Conservation (phyloP, 2,888 invertebrate genomes). For the Plebejus anna region DNA sequence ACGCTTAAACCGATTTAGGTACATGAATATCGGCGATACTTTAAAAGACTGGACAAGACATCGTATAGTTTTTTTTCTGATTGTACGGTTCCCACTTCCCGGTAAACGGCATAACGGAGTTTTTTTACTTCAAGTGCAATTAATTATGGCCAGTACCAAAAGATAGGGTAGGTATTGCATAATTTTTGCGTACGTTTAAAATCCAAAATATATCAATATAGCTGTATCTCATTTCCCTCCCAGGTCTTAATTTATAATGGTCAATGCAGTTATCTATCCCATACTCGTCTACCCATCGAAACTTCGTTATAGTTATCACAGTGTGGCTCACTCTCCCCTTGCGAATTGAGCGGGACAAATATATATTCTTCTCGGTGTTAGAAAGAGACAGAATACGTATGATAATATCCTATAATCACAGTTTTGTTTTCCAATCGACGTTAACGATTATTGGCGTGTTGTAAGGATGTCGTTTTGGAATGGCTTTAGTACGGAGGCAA, state of each 20-base stretch:
- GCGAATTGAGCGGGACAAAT: conserved; percentile 55
- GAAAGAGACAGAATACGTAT: conserved; percentile 53
- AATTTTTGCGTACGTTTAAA: neutral
- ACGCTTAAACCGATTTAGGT: no score
- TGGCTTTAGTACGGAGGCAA: conserved; percentile 74
- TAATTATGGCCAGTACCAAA: no score
- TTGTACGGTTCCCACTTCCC: no score
- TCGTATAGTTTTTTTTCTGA: no score
- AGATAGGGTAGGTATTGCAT: no score
- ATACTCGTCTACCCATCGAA: conserved; percentile 64
- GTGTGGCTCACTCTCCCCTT: conserved; percentile 60
- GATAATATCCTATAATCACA: conserved; percentile 82
- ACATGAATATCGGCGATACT: no score
- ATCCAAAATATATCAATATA: neutral
- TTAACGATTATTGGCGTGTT: conserved; percentile 84
- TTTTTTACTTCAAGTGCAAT: no score
- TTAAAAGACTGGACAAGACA: no score
- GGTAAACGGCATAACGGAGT: no score
- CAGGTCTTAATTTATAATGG: conserved; percentile 24
- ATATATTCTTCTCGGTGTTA: conserved; percentile 43
- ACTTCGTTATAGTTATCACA: conserved; percentile 78
- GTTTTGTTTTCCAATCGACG: conserved; percentile 84
- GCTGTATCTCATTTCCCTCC: neutral
- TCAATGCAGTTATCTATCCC: conserved; percentile 28
- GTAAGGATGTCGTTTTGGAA: conserved; percentile 78